These are phyloP conservation scores for Oscarella lobularis DNA, from an alignment of 37 sponge, comb jelly and placozoan genomes.

Conservation along the genomic window DNA sequence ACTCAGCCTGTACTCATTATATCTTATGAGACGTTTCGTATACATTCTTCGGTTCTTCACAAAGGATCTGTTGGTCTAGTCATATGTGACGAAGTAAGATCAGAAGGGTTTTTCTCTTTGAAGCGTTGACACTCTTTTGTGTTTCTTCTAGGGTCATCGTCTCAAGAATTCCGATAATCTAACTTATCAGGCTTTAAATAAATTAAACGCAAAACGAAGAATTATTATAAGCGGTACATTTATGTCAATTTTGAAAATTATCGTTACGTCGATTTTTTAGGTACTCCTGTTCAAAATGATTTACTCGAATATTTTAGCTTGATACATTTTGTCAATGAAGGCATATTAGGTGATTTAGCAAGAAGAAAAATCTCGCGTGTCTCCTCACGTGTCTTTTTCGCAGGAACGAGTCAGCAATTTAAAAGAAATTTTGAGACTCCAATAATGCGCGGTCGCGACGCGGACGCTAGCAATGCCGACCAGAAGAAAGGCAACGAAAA, in stretches of 20 bases:
- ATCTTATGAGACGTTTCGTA: conserved; percentile 88
- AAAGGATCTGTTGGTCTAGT: conserved; percentile 68
- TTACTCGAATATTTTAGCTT: conserved; percentile 95
- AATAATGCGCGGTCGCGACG: conserved; percentile 81
- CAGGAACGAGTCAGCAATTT: conserved; percentile 68
- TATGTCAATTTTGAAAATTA: neutral
- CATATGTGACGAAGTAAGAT: conserved; percentile 89
- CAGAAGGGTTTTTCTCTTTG: too few relatives aligned
- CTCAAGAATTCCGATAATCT: conserved; percentile 96
- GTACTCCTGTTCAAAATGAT: conserved; percentile 96
- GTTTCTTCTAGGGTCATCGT: conserved; percentile 62
- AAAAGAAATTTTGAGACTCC: conserved; percentile 80
- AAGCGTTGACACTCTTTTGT: neutral
- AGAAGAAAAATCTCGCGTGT: neutral
- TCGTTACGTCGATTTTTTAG: conserved; percentile 21
- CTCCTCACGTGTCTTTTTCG: neutral
- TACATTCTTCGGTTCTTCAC: conserved; percentile 72
- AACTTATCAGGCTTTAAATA: conserved; percentile 80
- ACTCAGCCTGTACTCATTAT: conserved; percentile 73
- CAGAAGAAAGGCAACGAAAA: conserved; percentile 48
- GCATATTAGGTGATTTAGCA: conserved; percentile 57
- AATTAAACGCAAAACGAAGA: conserved; percentile 49
- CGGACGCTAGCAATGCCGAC: conserved; percentile 60
- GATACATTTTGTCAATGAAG: conserved; percentile 90
- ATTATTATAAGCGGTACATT: conserved; percentile 62